Base-by-base conservation (phyloP, 2,797 vertebrate species). In the Scomberomorus guttatus region DNA sequence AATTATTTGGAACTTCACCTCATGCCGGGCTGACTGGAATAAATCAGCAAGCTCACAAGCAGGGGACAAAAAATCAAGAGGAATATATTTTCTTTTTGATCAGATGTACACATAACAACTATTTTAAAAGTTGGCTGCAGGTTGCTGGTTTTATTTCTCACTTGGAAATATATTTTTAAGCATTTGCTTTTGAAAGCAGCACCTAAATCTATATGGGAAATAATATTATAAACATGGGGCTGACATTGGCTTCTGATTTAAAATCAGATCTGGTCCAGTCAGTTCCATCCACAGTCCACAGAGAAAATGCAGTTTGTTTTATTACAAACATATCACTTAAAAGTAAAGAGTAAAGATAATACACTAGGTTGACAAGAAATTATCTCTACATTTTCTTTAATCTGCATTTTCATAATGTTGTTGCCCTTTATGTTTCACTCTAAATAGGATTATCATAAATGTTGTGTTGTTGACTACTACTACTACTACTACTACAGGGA, bases 1-100 rank as follows among this genome's bases (percentile, higher is more conserved):
- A 18, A 67, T 66, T 24, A 29, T 46, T 64, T 15, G 37, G 9
- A 57, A 72, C 56, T 68, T 69, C 54, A 50, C 73, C 87, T 51
- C 81, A 72, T 56, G 73, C 70, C 22, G 61, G 42, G 46, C 18
- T 24, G 73, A 22, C 42, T 72, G 67, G 44, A 76, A 82, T 44
- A 64, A 72, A 77, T 79, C 72, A 73, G 39, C 27, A 69, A 59
- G 46, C n/a, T 15, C 55, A 58, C 12, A 65, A 57, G 56, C 51
- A 65, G 12, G 54, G 46, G 1, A 14, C 5, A 55, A 55, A 50
- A 56, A 50, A 62, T 32, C 39, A 3, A 74, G 24, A 72, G 52
- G 25, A 80, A 58, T 18, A 67, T 8, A 20, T 69, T 57, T 63
- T 60, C 18, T 52, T 17, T 44, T 39, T 61, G 4, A 34, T 56